phyloP scores from a whole-genome alignment of 2,113 vertebrate genomes.

The Scolopax mira region DNA sequence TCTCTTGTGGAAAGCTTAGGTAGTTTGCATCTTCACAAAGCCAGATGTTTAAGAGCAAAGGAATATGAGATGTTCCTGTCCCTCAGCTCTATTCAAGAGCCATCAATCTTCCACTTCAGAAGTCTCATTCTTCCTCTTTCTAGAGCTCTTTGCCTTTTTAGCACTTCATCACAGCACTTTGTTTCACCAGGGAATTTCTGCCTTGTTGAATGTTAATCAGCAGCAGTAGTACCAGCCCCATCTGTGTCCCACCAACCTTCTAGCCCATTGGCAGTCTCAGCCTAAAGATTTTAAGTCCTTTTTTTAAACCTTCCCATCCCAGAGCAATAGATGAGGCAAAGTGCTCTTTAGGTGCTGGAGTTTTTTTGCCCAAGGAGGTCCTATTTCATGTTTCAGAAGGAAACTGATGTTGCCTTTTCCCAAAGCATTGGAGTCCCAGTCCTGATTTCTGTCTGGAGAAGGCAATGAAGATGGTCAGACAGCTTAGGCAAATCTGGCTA shows the following conservation, averaged over 20 bases:
- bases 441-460: not conserved
- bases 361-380: not conserved
- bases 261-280: not conserved
- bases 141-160: conserved; percentile 38
- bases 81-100: conserved; percentile 15
- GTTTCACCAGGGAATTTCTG: not conserved
- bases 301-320: not conserved
- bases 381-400: not conserved
- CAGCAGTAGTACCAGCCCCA: not conserved
- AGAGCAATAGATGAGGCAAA: not conserved
- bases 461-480: not conserved
- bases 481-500: not conserved
- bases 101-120: conserved; percentile 50
- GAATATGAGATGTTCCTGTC: not conserved
- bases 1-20: accelerated
- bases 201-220: not conserved
- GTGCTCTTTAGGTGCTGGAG: not conserved
- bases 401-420: not conserved
- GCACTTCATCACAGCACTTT: conserved; percentile 15
- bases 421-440: accelerated
- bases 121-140: conserved; percentile 34
- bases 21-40: conserved; percentile 47
- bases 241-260: not conserved
- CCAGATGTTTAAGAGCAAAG: conserved; percentile 42
- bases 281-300: not conserved